These are phyloP conservation scores for Ormia ochracea DNA, from an alignment of 2,888 invertebrate genomes.

Conservation along the genomic window DNA sequence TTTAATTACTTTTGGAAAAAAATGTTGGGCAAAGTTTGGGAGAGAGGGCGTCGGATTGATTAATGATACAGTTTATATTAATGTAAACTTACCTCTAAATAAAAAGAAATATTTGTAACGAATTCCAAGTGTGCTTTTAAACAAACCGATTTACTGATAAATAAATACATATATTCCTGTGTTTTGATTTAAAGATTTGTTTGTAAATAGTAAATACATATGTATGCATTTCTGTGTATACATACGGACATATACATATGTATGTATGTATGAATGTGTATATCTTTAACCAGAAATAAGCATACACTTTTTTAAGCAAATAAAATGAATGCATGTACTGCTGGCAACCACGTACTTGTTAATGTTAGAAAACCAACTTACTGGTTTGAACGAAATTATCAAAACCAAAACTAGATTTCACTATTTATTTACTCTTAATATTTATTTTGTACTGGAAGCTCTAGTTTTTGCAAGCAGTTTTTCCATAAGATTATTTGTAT, in stretches of 20 bases:
- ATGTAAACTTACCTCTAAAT: constrained; percentile 30
- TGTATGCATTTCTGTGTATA: too few relatives aligned
- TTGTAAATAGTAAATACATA: constrained; percentile 1
- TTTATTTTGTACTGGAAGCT: constrained; percentile 6
- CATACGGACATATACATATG: too few relatives aligned
- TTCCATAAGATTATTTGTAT: not conserved
- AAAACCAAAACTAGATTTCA: constrained; percentile 52
- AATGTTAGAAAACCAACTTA: constrained; percentile 36
- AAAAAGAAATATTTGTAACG: not conserved
- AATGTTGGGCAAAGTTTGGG: constrained; percentile 12
- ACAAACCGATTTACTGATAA: not conserved
- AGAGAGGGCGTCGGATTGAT: constrained; percentile 17
- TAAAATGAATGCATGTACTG: not conserved
- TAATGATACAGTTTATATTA: not conserved
- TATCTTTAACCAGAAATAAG: not conserved
- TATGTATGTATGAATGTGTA: too few relatives aligned
- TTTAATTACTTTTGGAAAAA: not conserved
- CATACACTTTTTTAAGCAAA: constrained; percentile 23
- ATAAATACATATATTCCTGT: not conserved
- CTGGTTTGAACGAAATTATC: constrained; percentile 31
- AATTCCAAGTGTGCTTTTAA: not conserved
- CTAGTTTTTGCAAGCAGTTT: not conserved
- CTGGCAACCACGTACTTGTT: constrained; percentile 9
- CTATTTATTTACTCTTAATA: constrained; percentile 41
- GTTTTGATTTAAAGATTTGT: not conserved